Percentiles rank a stretch among this genome's conserved stretches.
These are phyloP conservation scores for Monodelphis domestica DNA, from an alignment of 2,797 vertebrate species.

Conservation along the genomic window DNA sequence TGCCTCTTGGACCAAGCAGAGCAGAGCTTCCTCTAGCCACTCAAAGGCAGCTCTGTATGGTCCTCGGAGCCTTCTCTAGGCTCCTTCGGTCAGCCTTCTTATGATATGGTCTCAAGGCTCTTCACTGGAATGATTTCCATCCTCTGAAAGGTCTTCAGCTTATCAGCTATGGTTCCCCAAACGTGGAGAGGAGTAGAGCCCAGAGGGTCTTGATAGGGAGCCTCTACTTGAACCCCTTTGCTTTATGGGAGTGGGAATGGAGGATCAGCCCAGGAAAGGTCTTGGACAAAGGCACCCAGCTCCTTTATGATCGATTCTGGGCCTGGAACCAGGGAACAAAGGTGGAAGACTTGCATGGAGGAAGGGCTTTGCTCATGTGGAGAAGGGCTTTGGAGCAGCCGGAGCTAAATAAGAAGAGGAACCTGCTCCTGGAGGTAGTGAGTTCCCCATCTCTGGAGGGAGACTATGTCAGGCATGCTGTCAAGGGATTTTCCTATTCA, in stretches of 20 bases:
- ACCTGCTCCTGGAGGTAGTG: accelerated
- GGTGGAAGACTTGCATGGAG: not conserved
- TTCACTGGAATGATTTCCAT: not conserved
- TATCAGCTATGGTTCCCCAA: not conserved
- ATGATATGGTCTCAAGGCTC: not conserved
- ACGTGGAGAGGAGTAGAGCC: not conserved
- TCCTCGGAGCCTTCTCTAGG: not conserved
- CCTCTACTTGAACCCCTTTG: not conserved
- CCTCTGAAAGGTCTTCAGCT: not conserved
- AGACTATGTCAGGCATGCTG: not conserved
- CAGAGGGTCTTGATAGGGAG: not conserved
- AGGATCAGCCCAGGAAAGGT: not conserved
- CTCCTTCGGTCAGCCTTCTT: not conserved
- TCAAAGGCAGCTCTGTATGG: not conserved
- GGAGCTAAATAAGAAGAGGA: not conserved
- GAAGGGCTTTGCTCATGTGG: not conserved
- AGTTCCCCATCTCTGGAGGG: not conserved
- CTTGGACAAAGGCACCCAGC: not conserved
- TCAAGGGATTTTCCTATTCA: not conserved
- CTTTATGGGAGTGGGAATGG: not conserved
- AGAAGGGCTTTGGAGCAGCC: not conserved
- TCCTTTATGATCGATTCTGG: not conserved
- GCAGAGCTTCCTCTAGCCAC: not conserved
- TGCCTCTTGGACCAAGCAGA: not conserved
- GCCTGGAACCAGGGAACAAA: not conserved